Percentiles rank a stretch among this genome's conserved stretches.
These are phyloP conservation scores for Azorinus chamasolen DNA, from an alignment of 2,888 invertebrate species.

Conservation along the genomic window DNA sequence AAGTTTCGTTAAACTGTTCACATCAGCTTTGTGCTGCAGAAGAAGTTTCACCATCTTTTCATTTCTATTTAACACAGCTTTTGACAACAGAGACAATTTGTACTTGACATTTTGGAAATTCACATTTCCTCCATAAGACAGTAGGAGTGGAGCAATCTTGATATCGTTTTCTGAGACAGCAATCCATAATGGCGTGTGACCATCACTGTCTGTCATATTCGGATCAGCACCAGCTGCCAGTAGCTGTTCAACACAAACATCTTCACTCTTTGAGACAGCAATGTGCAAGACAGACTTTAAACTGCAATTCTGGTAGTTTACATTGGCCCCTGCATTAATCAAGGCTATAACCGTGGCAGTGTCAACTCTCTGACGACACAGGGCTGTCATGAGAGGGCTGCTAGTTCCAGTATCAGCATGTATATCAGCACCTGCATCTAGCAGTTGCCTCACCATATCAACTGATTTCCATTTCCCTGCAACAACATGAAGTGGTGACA, in stretches of 20 bases:
- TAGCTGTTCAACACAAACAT: slow-evolving; percentile 73
- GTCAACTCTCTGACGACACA: slow-evolving; percentile 68
- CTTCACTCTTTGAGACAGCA: slow-evolving; percentile 78
- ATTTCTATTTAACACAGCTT: slow-evolving; percentile 68
- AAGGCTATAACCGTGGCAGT: slow-evolving; percentile 71
- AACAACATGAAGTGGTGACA: slow-evolving; percentile 80
- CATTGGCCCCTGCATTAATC: slow-evolving; percentile 77
- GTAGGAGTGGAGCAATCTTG: slow-evolving; percentile 71
- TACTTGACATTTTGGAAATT: slow-evolving; percentile 64
- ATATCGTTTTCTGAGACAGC: slow-evolving; percentile 80
- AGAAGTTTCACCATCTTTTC: slow-evolving; percentile 69
- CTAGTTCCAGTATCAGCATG: slow-evolving; percentile 68
- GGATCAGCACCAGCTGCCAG: slow-evolving; percentile 76
- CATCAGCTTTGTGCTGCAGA: slow-evolving; percentile 67
- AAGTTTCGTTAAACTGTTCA: slow-evolving; percentile 60
- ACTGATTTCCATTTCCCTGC: slow-evolving; percentile 78
- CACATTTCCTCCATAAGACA: slow-evolving; percentile 71
- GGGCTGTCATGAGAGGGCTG: slow-evolving; percentile 72
- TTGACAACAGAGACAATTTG: slow-evolving; percentile 68
- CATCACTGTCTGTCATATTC: slow-evolving; percentile 71
- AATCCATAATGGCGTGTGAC: slow-evolving; percentile 80
- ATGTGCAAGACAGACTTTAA: slow-evolving; percentile 78
- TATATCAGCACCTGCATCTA: slow-evolving; percentile 75
- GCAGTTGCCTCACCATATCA: slow-evolving; percentile 68
- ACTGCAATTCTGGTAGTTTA: slow-evolving; percentile 68